These are phyloP conservation scores for Salmo trutta DNA, from an alignment of 2,797 vertebrate species.

Conservation along the genomic window DNA sequence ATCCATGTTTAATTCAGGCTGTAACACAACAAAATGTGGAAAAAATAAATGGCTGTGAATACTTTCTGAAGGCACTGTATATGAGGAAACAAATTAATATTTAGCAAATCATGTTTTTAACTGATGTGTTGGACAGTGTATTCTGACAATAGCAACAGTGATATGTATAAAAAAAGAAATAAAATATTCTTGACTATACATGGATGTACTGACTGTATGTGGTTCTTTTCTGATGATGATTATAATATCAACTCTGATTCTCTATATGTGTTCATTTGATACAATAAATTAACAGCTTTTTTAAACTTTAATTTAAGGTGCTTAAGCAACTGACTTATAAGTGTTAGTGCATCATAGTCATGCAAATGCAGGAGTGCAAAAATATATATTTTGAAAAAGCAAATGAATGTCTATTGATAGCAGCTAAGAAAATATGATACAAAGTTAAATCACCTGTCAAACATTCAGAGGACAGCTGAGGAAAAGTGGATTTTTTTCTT, in stretches of 20 bases:
- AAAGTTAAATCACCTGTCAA: conserved; percentile 61
- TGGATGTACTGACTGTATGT: too few relatives aligned
- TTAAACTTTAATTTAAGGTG: conserved; percentile 26
- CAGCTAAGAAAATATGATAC: conserved; percentile 67
- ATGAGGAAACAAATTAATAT: not conserved
- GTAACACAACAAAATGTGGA: too few relatives aligned
- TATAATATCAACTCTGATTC: conserved; percentile 5
- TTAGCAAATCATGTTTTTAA: conserved; percentile 15
- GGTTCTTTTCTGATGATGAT: not conserved
- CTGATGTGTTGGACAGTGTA: not conserved
- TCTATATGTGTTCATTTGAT: conserved; percentile 5
- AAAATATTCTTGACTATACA: too few relatives aligned
- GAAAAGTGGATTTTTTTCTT: conserved; percentile 61
- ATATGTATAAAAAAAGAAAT: not conserved
- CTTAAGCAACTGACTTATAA: conserved; percentile 24
- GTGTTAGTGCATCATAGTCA: conserved; percentile 50
- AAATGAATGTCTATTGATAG: conserved; percentile 49
- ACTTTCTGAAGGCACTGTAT: not conserved
- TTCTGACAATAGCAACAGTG: not conserved
- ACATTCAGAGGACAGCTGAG: conserved; percentile 77
- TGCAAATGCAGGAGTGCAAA: conserved; percentile 72
- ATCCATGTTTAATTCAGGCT: not conserved
- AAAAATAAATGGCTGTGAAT: too few relatives aligned
- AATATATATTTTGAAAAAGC: conserved; percentile 62
- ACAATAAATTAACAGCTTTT: conserved; percentile 41